These are phyloP conservation scores for Sprattus sprattus DNA, from an alignment of 2,113 vertebrate genomes.

Conservation along the genomic window DNA sequence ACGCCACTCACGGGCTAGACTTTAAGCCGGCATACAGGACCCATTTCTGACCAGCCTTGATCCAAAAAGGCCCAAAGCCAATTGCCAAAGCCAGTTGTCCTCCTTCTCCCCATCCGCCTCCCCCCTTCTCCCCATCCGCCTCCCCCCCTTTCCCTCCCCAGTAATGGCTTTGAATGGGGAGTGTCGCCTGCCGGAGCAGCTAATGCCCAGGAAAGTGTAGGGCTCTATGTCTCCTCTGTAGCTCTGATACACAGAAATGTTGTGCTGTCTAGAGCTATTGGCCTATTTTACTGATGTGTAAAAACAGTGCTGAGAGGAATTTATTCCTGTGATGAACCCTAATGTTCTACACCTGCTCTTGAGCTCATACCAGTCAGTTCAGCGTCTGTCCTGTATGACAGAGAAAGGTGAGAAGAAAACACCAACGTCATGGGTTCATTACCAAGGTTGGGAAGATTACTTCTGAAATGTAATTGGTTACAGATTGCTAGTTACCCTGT, in stretches of 20 bases:
- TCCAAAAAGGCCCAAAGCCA: neutral
- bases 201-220: neutral
- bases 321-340: neutral
- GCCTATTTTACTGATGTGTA: neutral
- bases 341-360: neutral
- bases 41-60: neutral
- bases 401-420: neutral
- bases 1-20: neutral
- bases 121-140: no score
- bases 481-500: no score
- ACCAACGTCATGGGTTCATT: neutral
- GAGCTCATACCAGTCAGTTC: neutral
- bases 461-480: no score
- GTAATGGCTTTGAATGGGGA: neutral
- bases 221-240: neutral
- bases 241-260: neutral
- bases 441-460: no score
- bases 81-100: neutral
- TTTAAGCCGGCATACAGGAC: neutral
- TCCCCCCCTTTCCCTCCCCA: no score
- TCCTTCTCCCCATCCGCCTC: no score
- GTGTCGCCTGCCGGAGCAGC: no score
- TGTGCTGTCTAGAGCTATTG: neutral
- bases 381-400: neutral
- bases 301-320: neutral